Conservation (phyloP, 2,797 vertebrate species). For the Gallirallus australis region DNA sequence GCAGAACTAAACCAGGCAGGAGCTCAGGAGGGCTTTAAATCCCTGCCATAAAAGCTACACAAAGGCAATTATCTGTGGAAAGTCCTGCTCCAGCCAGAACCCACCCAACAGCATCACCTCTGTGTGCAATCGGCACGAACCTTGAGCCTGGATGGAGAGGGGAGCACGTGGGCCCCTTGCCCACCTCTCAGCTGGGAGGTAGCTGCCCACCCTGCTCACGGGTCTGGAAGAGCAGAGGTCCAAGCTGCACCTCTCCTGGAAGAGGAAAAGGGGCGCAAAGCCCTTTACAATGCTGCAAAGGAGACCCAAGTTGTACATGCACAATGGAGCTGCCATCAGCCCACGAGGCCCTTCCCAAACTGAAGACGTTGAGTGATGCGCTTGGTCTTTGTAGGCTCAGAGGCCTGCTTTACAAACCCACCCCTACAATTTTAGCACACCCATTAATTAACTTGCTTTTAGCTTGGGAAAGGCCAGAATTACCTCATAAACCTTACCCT, state of each 20-base stretch:
- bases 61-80: not conserved
- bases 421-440: not conserved
- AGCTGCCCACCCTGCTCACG: not conserved
- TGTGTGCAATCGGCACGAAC: fast-evolving
- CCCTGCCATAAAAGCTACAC: not conserved
- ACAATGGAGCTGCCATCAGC: fast-evolving
- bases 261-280: not conserved
- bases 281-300: not conserved
- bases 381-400: not conserved
- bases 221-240: not conserved
- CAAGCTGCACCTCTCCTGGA: not conserved
- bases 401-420: not conserved
- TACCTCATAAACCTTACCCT: too few species aligned
- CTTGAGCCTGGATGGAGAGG: not conserved
- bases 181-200: not conserved
- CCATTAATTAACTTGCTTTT: too few species aligned
- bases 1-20: not conserved
- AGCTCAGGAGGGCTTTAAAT: not conserved
- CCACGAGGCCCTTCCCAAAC: not conserved
- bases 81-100: not conserved
- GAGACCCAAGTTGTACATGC: not conserved
- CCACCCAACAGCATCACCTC: not conserved
- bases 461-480: too few species aligned
- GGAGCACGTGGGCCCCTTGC: fast-evolving
- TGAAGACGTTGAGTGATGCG: fast-evolving